Percentiles rank a stretch among this genome's conserved stretches.
phyloP scores from a whole-genome alignment of 2,888 invertebrate species.

The Apamea monoglypha region DNA sequence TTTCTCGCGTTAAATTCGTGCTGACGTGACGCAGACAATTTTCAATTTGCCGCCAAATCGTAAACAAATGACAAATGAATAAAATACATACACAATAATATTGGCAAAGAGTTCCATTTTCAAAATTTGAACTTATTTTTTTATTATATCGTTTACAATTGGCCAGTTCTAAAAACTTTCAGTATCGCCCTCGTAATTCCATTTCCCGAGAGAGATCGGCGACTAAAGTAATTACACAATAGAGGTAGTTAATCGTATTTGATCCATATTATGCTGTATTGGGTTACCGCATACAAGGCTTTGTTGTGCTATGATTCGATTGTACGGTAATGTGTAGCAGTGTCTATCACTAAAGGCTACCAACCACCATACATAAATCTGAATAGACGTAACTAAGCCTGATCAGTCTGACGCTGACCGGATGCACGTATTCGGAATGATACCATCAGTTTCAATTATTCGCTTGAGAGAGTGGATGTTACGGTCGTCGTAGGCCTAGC shows the following conservation, averaged over 20 bases:
- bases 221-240: slow-evolving; percentile 52
- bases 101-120: no score
- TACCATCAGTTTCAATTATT: slow-evolving; percentile 15
- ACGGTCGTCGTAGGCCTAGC: no score
- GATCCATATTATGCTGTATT: slow-evolving; percentile 42
- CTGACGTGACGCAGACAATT: no score
- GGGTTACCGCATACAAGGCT: slow-evolving; percentile 24
- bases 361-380: not conserved
- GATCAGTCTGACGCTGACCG: slow-evolving; percentile 1
- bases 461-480: not conserved
- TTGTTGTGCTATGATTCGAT: slow-evolving; percentile 42
- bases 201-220: slow-evolving; percentile 65
- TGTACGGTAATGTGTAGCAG: slow-evolving; percentile 8
- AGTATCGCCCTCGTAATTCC: no score
- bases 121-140: no score
- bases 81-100: no score
- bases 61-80: no score
- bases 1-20: no score
- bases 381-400: not conserved
- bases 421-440: not conserved
- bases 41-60: no score
- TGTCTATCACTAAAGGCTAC: not conserved
- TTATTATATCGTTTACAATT: no score
- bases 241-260: slow-evolving; percentile 51
- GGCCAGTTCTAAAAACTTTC: no score